Percentiles rank a stretch among this genome's conserved stretches.
These are phyloP conservation scores for Macrophya annulata DNA, from an alignment of 2,888 invertebrate species.

Conservation along the genomic window DNA sequence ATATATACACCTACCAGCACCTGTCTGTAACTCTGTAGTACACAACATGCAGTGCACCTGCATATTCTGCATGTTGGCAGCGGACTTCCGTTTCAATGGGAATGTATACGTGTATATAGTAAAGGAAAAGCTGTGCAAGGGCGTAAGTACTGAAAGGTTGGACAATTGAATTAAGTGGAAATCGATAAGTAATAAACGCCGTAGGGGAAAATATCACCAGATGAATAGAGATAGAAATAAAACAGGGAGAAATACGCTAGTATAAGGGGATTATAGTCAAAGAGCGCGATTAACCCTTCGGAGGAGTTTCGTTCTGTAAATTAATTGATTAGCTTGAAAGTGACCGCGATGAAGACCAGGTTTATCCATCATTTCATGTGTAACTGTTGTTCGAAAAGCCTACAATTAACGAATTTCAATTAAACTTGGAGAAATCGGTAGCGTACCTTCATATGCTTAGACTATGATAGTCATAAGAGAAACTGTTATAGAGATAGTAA, in stretches of 20 bases:
- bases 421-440: not conserved
- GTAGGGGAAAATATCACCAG: constrained; percentile 33
- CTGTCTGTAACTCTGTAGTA: not conserved
- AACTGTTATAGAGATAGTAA: not conserved
- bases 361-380: not conserved
- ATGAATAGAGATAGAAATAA: not conserved
- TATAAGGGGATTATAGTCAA: not conserved
- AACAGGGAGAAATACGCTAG: not conserved
- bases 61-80: constrained; percentile 31
- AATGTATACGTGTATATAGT: not conserved
- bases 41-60: constrained; percentile 10
- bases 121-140: not conserved
- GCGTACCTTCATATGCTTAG: too few relatives aligned
- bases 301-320: not conserved
- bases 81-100: constrained; percentile 16
- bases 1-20: constrained; percentile 8
- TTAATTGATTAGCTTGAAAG: not conserved
- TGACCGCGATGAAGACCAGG: too few relatives aligned
- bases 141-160: constrained; percentile 46
- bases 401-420: not conserved
- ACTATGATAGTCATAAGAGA: not conserved
- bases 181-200: constrained; percentile 53
- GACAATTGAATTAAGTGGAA: constrained; percentile 44
- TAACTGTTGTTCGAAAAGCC: not conserved
- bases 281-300: not conserved